Evolutionary conservation across 2,888 invertebrate species (phyloP).

Genomic region (Noctua janthina): DNA sequence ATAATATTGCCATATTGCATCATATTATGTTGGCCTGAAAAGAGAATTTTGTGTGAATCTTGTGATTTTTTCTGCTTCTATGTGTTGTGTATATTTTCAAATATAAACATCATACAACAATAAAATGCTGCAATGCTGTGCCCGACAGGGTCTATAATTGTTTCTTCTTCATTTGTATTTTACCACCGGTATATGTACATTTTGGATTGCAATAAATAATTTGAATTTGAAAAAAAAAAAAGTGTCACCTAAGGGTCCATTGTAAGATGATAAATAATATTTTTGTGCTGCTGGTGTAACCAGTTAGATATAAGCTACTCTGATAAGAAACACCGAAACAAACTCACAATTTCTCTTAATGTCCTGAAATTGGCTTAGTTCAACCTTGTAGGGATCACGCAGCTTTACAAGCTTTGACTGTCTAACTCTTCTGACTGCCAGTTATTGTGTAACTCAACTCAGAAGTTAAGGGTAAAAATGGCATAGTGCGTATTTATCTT

Average conservation of each 20-base stretch:
- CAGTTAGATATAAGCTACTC: neutral
- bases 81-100: neutral
- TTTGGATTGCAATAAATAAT: no score
- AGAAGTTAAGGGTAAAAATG: neutral
- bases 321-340: neutral
- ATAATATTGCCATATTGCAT: slow-evolving; percentile 72
- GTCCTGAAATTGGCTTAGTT: neutral
- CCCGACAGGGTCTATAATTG: no score
- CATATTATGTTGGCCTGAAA: slow-evolving; percentile 68
- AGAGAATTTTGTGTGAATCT: slow-evolving; percentile 16
- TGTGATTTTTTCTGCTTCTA: neutral
- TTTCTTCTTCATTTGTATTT: no score
- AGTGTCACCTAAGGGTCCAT: neutral
- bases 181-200: no score
- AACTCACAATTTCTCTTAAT: neutral
- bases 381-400: neutral
- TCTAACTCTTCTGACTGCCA: no score
- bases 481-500: neutral
- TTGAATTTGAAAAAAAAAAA: no score
- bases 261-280: neutral
- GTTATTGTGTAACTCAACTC: neutral
- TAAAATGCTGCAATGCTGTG: no score
- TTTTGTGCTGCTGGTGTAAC: neutral
- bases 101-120: neutral
- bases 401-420: neutral